Conservation (phyloP, 2,888 invertebrate species). For the Drosophila ustulata region DNA sequence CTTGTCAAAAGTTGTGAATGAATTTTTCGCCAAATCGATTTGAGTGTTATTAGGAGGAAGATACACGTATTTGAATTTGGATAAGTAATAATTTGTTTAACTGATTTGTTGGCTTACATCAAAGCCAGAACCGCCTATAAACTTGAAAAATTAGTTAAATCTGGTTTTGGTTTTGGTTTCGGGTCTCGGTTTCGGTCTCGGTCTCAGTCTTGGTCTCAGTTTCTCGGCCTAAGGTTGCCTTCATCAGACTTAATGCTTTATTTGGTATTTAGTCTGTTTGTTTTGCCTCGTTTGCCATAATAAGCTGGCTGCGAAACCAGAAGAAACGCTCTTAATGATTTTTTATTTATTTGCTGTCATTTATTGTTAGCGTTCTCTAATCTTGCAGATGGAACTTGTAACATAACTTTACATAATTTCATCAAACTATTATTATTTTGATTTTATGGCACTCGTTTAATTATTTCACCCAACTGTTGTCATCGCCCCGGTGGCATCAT, state of each 20-base stretch:
- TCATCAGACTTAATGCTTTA: conserved; percentile 59
- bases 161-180: conserved; percentile 54
- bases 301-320: conserved; percentile 32
- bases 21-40: conserved; percentile 72
- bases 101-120: conserved; percentile 75
- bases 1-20: conserved; percentile 70
- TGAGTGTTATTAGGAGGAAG: conserved; percentile 53
- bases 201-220: conserved; percentile 27
- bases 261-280: conserved; percentile 58
- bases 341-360: conserved; percentile 75
- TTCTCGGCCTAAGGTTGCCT: conserved; percentile 25
- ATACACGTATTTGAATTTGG: conserved; percentile 50
- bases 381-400: conserved; percentile 64
- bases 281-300: conserved; percentile 44
- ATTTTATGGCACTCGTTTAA: conserved; percentile 72
- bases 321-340: conserved; percentile 68
- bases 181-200: conserved; percentile 27
- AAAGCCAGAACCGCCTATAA: conserved; percentile 69
- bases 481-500: conserved; percentile 66
- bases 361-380: conserved; percentile 59
- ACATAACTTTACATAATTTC: conserved; percentile 75
- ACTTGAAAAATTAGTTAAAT: conserved; percentile 40
- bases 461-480: conserved; percentile 49
- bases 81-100: conserved; percentile 75
- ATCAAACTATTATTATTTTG: conserved; percentile 50